These are phyloP conservation scores for Candidula unifasciata DNA, from an alignment of 2,888 invertebrate species.

Conservation along the genomic window DNA sequence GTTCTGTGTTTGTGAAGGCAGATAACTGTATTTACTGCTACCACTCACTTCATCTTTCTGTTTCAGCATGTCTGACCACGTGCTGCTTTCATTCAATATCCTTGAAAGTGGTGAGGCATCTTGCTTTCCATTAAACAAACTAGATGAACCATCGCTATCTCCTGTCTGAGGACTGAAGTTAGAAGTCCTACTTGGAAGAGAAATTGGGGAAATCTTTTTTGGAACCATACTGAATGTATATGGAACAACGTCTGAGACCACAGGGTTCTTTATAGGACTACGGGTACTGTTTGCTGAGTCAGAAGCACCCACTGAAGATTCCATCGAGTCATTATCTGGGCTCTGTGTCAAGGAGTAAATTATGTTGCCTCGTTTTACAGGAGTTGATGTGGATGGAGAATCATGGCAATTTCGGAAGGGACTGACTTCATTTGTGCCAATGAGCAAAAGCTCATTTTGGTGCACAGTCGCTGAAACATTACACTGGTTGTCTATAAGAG, in stretches of 20 bases:
- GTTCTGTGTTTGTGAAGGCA: neutral
- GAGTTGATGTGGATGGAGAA: slow-evolving; percentile 34
- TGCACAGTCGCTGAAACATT: neutral
- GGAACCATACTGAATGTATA: neutral
- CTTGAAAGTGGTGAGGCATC: neutral
- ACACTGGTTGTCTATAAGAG: neutral
- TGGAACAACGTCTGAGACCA: neutral
- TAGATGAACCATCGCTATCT: slow-evolving; percentile 6
- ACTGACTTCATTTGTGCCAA: neutral
- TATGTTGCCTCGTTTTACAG: slow-evolving; percentile 25
- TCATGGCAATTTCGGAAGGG: neutral
- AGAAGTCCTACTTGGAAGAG: slow-evolving; percentile 1
- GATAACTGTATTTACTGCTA: neutral
- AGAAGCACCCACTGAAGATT: neutral
- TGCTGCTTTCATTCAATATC: neutral
- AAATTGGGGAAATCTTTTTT: neutral
- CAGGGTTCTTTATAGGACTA: neutral
- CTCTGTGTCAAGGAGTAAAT: neutral
- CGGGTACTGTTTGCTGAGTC: slow-evolving; percentile 14
- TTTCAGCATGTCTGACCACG: neutral
- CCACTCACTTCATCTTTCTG: neutral
- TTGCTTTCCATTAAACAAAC: neutral
- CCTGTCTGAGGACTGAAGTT: neutral
- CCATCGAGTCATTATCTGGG: neutral
- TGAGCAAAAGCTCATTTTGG: neutral